phyloP scores from a whole-genome alignment of 2,113 vertebrate species.

The Mustela nigripes region DNA sequence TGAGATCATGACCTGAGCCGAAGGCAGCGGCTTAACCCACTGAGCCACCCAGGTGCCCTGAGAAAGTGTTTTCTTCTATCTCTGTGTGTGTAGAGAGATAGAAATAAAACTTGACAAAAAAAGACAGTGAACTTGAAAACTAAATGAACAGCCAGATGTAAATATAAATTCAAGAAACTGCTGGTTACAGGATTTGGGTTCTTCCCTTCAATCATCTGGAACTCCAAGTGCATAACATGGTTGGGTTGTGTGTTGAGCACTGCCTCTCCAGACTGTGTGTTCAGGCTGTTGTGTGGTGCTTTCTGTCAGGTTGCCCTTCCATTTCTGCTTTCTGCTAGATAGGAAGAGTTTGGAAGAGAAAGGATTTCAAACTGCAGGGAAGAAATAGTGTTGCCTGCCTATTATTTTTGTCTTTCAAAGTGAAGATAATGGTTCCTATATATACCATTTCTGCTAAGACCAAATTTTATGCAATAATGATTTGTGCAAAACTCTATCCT shows the following conservation, averaged over 20 bases:
- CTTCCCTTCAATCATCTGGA: background rate
- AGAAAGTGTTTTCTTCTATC: background rate
- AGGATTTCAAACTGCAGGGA: background rate
- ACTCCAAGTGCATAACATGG: rapidly evolving
- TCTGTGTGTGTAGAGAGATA: background rate
- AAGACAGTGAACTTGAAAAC: background rate
- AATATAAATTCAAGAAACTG: background rate
- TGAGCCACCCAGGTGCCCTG: too few species aligned
- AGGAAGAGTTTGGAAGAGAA: background rate
- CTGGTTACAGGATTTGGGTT: background rate
- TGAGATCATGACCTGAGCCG: too few species aligned
- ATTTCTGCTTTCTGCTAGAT: background rate
- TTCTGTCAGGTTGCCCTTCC: background rate
- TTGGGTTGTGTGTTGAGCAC: too few species aligned
- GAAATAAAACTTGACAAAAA: background rate
- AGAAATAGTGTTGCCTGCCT: background rate
- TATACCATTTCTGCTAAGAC: background rate
- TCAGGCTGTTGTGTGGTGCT: background rate
- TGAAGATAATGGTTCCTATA: background rate
- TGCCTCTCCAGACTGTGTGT: background rate
- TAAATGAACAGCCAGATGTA: background rate
- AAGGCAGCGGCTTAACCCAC: too few species aligned
- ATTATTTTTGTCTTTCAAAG: background rate
- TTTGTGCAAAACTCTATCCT: background rate
- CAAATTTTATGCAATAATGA: background rate